Conservation (phyloP, 2,113 vertebrate species). For the Kryptolebias marmoratus region DNA sequence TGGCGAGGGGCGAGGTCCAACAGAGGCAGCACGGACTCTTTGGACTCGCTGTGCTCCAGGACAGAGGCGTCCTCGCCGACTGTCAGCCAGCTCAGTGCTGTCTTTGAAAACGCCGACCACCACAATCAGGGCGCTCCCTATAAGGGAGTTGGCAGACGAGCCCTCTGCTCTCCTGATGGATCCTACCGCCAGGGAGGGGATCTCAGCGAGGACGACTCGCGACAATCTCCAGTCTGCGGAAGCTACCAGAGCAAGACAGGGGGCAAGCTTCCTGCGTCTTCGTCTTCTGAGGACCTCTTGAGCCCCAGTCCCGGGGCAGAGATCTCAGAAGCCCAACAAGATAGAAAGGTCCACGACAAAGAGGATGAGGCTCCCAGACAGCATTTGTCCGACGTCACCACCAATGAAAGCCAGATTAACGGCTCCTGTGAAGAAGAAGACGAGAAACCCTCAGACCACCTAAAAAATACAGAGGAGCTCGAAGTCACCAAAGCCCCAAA, state of each 20-base stretch:
- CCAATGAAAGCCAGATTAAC: constrained; percentile 65
- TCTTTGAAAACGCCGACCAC: constrained; percentile 91
- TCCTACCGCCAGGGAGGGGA: constrained; percentile 73
- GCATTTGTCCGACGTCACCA: constrained; percentile 27
- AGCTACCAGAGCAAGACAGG: constrained; percentile 60
- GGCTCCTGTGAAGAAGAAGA: constrained; percentile 71
- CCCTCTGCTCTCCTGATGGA: constrained; percentile 82
- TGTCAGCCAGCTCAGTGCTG: constrained; percentile 95
- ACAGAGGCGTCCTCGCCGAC: constrained; percentile 94
- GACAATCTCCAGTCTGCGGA: constrained; percentile 77
- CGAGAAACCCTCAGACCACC: constrained; percentile 54
- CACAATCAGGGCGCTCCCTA: constrained; percentile 60
- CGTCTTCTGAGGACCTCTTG: constrained; percentile 80
- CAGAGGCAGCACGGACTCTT: constrained; percentile 92
- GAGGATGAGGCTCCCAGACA: constrained; percentile 4
- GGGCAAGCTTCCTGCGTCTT: constrained; percentile 75
- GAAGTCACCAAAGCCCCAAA: constrained; percentile 48
- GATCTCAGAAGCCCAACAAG: constrained; percentile 37
- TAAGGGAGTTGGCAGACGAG: constrained; percentile 79
- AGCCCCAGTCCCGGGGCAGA: constrained; percentile 72
- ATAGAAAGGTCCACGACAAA: constrained; percentile 48
- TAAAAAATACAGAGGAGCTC: constrained; percentile 43
- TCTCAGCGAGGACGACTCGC: constrained; percentile 80
- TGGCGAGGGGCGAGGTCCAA: constrained; percentile 89
- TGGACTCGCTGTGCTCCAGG: constrained; percentile 95